phyloP scores from a whole-genome alignment of 2,797 vertebrate species.

The Tapirus indicus region DNA sequence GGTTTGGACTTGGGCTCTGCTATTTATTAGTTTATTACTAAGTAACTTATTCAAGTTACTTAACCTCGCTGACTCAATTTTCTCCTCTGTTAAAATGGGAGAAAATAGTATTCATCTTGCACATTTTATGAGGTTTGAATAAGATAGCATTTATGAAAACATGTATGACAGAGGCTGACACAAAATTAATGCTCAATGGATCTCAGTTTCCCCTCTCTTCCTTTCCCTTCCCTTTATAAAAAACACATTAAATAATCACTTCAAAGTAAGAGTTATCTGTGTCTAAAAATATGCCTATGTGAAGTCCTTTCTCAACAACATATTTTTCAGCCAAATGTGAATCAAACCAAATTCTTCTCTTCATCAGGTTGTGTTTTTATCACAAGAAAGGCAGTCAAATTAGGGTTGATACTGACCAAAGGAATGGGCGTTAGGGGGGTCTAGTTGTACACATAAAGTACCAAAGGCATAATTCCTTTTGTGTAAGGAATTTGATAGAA shows the following conservation, averaged over 20 bases:
- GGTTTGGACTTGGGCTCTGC: neutral
- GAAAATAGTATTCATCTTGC: slow-evolving; percentile 20
- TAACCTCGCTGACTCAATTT: neutral
- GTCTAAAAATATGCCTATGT: neutral
- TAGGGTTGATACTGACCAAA: neutral
- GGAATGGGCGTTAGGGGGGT: neutral
- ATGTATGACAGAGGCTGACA: neutral
- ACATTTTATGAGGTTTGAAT: slow-evolving; percentile 25
- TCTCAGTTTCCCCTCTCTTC: neutral
- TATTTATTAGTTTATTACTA: slow-evolving; percentile 26
- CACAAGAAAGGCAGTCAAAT: neutral
- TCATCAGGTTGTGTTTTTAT: neutral
- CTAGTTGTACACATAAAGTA: neutral
- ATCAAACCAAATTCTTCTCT: slow-evolving; percentile 27
- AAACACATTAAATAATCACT: slow-evolving; percentile 19
- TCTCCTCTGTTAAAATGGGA: slow-evolving; percentile 18
- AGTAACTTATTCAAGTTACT: neutral
- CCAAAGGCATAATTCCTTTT: neutral
- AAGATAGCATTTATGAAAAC: slow-evolving; percentile 21
- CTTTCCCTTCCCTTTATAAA: slow-evolving; percentile 4
- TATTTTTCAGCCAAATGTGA: slow-evolving; percentile 40
- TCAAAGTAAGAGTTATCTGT: slow-evolving; percentile 23
- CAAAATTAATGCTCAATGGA: neutral
- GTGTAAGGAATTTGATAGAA: neutral
- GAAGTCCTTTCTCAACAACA: slow-evolving; percentile 2